These are phyloP conservation scores for Tautogolabrus adspersus DNA, from an alignment of 2,113 vertebrate genomes.

Conservation along the genomic window DNA sequence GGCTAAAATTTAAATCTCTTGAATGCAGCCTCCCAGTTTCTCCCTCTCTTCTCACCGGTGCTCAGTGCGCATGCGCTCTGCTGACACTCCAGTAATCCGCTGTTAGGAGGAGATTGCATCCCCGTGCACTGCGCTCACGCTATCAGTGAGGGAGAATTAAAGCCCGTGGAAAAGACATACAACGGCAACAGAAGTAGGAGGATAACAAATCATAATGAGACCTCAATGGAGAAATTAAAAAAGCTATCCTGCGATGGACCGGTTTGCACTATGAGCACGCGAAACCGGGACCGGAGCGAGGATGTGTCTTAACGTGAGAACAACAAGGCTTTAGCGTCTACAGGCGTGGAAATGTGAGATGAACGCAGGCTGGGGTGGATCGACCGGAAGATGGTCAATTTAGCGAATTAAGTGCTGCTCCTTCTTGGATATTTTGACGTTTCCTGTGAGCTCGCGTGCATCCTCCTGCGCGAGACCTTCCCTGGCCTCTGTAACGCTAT, in stretches of 20 bases:
- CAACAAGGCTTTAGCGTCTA: constrained; percentile 46
- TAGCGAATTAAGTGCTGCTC: constrained; percentile 8
- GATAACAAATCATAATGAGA: neutral
- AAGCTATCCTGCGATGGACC: constrained; percentile 26
- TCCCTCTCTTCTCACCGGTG: constrained; percentile 25
- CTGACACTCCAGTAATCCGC: constrained; percentile 83
- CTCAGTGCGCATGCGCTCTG: constrained; percentile 81
- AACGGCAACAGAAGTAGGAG: neutral
- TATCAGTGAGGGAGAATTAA: constrained; percentile 57
- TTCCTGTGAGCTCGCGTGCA: neutral
- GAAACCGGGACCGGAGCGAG: constrained; percentile 60
- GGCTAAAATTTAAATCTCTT: constrained; percentile 67
- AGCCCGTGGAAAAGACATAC: constrained; percentile 21
- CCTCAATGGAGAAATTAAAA: constrained; percentile 2
- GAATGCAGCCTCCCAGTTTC: constrained; percentile 66
- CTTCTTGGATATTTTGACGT: constrained; percentile 26
- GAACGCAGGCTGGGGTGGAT: constrained; percentile 50
- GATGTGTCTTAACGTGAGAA: constrained; percentile 51
- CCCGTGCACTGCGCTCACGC: constrained; percentile 67
- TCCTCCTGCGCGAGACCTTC: constrained; percentile 1
- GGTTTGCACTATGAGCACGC: constrained; percentile 29
- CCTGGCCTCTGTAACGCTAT: constrained; percentile 43
- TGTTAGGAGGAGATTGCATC: constrained; percentile 75
- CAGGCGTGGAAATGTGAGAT: constrained; percentile 52
- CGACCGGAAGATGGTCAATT: constrained; percentile 38